A percentile compares a stretch with the other conserved stretches of the same genome.
Conservation (phyloP, 2,888 invertebrate genomes). For the Mythimna lalbum region DNA sequence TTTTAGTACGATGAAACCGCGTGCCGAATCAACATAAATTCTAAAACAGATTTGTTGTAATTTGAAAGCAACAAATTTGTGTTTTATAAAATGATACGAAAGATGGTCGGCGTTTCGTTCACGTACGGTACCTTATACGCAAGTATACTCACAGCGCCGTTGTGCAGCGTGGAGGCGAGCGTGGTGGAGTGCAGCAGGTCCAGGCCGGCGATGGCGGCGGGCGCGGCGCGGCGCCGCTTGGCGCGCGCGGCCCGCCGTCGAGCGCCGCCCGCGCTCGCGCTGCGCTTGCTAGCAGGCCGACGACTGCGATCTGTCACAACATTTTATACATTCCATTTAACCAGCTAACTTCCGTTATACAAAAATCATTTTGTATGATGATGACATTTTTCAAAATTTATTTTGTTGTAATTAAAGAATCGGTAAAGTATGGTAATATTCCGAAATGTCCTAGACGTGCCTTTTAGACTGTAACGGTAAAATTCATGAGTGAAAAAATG, state of each 20-base stretch:
- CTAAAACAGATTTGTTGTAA: constrained; percentile 27
- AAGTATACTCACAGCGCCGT: constrained; percentile 87
- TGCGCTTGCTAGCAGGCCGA: constrained; percentile 84
- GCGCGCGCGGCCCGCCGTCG: constrained; percentile 80
- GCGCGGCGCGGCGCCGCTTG: constrained; percentile 85
- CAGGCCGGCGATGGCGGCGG: constrained; percentile 94
- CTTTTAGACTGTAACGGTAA: not conserved
- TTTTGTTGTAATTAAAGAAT: not conserved
- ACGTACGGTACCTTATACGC: constrained; percentile 17
- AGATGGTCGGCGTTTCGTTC: constrained; percentile 7
- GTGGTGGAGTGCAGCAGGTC: constrained; percentile 97
- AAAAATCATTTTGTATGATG: not conserved
- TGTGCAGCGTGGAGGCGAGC: constrained; percentile 95
- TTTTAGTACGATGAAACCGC: not conserved
- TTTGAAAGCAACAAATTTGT: constrained; percentile 26
- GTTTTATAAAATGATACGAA: constrained; percentile 42
- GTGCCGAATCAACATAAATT: constrained; percentile 24
- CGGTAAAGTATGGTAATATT: not conserved
- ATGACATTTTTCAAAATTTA: not conserved
- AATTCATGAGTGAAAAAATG: too few relatives aligned
- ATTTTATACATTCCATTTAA: not conserved
- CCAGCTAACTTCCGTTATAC: not conserved
- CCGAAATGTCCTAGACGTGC: not conserved
- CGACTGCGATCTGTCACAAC: constrained; percentile 78
- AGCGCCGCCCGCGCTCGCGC: constrained; percentile 87